These are phyloP conservation scores for Camelus bactrianus DNA, from an alignment of 2,113 vertebrate genomes.

Conservation along the genomic window DNA sequence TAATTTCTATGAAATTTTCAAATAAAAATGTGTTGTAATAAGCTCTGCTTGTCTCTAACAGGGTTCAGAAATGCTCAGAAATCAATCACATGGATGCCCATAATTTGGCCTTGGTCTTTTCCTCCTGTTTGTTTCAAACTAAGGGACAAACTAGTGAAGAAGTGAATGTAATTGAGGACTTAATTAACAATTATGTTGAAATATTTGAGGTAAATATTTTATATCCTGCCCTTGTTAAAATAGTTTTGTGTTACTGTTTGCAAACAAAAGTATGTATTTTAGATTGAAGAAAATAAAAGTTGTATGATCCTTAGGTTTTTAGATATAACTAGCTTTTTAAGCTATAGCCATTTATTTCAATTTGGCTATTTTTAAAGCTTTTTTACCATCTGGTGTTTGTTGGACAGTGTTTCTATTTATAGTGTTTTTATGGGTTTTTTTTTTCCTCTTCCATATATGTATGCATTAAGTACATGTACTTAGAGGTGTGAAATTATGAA, in stretches of 20 bases:
- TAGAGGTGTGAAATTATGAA: slow-evolving; percentile 56
- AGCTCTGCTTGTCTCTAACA: slow-evolving; percentile 81
- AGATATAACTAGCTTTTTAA: slow-evolving; percentile 42
- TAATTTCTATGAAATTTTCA: background rate
- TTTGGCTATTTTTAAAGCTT: slow-evolving; percentile 52
- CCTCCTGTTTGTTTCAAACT: slow-evolving; percentile 97
- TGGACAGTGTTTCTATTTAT: slow-evolving; percentile 39
- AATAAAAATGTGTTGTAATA: slow-evolving; percentile 48
- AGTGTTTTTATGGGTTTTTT: background rate
- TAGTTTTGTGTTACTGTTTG: slow-evolving; percentile 47
- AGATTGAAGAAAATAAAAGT: background rate
- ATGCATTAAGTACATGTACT: slow-evolving; percentile 52
- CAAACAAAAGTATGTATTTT: background rate
- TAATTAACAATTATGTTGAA: slow-evolving; percentile 95
- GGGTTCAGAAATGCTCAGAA: slow-evolving; percentile 96
- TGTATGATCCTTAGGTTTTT: background rate
- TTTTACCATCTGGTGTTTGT: slow-evolving; percentile 59
- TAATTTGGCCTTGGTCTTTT: slow-evolving; percentile 93
- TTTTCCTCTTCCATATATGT: slow-evolving; percentile 12
- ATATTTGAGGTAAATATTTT: slow-evolving; percentile 94
- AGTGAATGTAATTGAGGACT: slow-evolving; percentile 92
- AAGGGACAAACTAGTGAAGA: slow-evolving; percentile 94
- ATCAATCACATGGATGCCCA: slow-evolving; percentile 94
- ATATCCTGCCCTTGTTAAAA: background rate
- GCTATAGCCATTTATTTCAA: slow-evolving; percentile 44